Evolutionary conservation across 2,888 invertebrate genomes (phyloP).

Genomic region (Anodontia alba): DNA sequence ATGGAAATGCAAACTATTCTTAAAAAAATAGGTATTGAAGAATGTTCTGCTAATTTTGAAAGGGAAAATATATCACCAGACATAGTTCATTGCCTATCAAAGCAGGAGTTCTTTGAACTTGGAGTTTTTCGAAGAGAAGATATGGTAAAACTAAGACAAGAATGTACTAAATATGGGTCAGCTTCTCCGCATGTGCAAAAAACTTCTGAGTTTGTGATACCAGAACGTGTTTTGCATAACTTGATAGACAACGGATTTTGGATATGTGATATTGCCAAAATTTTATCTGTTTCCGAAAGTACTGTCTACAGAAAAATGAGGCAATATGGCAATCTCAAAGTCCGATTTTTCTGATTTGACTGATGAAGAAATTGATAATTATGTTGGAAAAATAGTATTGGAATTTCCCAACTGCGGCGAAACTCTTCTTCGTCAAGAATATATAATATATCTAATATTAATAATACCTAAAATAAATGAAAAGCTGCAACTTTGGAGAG

Average conservation of each 20-base stretch:
- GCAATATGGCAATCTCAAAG: neutral
- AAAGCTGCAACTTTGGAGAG: too few species aligned
- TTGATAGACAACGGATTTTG: neutral
- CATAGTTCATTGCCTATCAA: neutral
- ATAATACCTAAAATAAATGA: too few species aligned
- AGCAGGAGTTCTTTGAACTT: neutral
- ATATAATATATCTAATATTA: too few species aligned
- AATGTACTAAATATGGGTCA: neutral
- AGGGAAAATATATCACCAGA: conserved; percentile 5
- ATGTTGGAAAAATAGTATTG: conserved; percentile 1
- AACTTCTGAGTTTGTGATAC: neutral
- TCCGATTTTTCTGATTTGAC: neutral
- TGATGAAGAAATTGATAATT: neutral
- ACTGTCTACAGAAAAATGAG: conserved; percentile 14
- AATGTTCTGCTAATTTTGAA: neutral
- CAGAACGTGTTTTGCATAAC: conserved; percentile 1
- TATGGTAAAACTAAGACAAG: neutral
- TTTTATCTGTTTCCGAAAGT: conserved; percentile 3
- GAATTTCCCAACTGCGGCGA: conserved; percentile 2
- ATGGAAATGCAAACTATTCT: conserved; percentile 3
- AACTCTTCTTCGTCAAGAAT: neutral
- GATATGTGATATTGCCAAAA: conserved; percentile 2
- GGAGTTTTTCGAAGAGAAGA: neutral
- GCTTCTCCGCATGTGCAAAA: neutral
- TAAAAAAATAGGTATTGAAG: neutral